A percentile compares a stretch with the other conserved stretches of the same genome.
Evolutionary conservation across 2,888 invertebrate genomes (phyloP).

Genomic region (Oasisia sp.): DNA sequence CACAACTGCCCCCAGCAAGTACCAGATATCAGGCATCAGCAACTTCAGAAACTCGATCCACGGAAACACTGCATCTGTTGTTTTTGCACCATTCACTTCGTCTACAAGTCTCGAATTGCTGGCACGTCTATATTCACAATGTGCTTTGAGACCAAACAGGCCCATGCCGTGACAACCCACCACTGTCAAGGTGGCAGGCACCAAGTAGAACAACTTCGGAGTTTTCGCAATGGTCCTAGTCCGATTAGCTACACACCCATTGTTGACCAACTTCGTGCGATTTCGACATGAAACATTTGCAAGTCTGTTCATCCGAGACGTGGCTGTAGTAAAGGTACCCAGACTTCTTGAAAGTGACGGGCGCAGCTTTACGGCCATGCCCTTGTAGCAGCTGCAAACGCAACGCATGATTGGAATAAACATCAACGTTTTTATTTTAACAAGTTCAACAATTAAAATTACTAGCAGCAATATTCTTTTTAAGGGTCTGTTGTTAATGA

Average conservation of each 20-base stretch:
- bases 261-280: background rate
- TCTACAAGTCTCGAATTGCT: background rate
- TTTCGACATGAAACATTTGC: background rate
- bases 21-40: constrained; percentile 80
- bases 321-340: background rate
- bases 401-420: background rate
- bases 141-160: background rate
- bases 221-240: background rate
- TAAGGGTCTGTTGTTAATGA: too few species aligned
- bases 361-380: background rate
- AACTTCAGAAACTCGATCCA: constrained; percentile 81
- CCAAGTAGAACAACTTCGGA: background rate
- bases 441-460: background rate
- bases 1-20: constrained; percentile 80
- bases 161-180: background rate
- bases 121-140: background rate
- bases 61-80: constrained; percentile 71
- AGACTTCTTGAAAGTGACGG: background rate
- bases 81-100: background rate
- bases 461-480: background rate
- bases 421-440: background rate
- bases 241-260: background rate
- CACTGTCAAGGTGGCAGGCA: background rate
- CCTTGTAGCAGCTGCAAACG: background rate
- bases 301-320: background rate